Evolutionary conservation across 2,113 vertebrate species (phyloP).

Genomic region (Aphelocoma coerulescens): DNA sequence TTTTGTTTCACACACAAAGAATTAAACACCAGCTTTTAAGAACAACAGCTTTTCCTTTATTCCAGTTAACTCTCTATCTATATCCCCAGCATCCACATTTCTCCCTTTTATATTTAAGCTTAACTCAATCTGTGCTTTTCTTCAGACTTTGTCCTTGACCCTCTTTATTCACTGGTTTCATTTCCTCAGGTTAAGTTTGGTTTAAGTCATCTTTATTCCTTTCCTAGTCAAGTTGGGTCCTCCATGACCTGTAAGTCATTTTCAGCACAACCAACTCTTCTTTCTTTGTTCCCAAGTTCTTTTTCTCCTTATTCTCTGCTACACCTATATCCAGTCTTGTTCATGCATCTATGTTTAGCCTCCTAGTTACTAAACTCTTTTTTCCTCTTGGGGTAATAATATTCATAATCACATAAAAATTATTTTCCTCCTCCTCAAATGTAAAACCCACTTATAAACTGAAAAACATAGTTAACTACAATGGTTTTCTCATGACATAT

Average conservation of each 20-base stretch:
- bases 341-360: not conserved
- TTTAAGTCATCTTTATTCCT: not conserved
- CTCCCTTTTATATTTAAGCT: not conserved
- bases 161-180: not conserved
- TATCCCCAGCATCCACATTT: not conserved
- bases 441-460: not conserved
- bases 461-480: not conserved
- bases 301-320: not conserved
- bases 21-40: not conserved
- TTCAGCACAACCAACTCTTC: not conserved
- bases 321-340: not conserved
- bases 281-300: not conserved
- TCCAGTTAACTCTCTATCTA: not conserved
- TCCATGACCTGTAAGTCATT: not conserved
- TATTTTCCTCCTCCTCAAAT: not conserved
- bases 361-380: not conserved
- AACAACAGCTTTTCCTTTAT: not conserved
- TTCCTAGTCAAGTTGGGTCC: not conserved
- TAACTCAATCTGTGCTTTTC: not conserved
- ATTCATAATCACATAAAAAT: not conserved
- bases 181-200: not conserved
- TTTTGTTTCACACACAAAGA: not conserved
- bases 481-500: not conserved
- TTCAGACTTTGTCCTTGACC: not conserved
- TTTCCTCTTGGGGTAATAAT: not conserved